Evolutionary conservation across 2,888 invertebrate genomes (phyloP), one percentile per base, ranked within the genome.

Genomic region (Glaucopsyche alexis): DNA sequence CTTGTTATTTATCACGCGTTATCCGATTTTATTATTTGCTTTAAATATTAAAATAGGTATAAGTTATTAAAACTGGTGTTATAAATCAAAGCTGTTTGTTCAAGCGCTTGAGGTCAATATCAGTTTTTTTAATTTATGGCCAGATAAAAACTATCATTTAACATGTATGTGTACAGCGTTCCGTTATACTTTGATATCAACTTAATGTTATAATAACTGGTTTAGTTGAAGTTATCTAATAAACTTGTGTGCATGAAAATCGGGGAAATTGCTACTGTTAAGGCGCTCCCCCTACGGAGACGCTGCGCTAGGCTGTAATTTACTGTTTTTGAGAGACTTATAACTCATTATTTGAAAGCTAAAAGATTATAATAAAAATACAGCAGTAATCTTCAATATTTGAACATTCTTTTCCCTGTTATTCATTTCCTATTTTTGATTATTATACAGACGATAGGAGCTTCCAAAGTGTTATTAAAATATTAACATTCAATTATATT

Each of bases 1-100:
- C 7, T 49, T 69, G 45, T 69, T 45, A 69, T 69, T 69, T 69
- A 69, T 69, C 2, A 47, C 19, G 3, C 19, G 19, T 19, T 47
- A 67, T 42, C 47, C 47, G 47, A 47, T 67, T 67, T 47, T 49
- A 69, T 29, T 69, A 29, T 69, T 69, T 69, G 69, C 69, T 69
- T 69, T 69, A 69, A 69, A 69, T 49, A 69, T 69, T 69, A 69
- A 69, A 69, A 67, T 47, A 45, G 7, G 47, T 45, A 16, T 67
- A 67, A 29, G 69, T 69, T 69, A 69, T 69, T 69, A 69, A 49
- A 49, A 47, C 49, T 69, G 69, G 47, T 29, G 19, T 47, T 8
- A 9, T 49, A 49, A 69, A 69, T 69, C 69, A 69, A 49, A 13
- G 29, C 13, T 69, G 29, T 69, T 49, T 49, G 47, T 69, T 49